Conservation (phyloP, 2,113 vertebrate genomes). For the Corythoichthys haematopterus region DNA sequence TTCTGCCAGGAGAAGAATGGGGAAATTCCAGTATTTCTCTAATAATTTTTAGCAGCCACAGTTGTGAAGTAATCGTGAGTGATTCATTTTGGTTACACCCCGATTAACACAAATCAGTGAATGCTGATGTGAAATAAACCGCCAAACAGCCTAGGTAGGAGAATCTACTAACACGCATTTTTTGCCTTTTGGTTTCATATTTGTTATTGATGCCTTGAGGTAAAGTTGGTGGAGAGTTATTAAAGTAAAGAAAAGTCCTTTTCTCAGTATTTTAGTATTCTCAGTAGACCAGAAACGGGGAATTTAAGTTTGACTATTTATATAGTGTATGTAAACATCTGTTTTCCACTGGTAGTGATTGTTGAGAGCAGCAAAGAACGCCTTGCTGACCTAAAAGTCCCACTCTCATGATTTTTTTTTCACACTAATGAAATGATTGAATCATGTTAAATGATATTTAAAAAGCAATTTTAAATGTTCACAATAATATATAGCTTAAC, state of each 20-base stretch:
- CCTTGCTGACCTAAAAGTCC: too few relatives aligned
- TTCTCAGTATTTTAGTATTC: too few relatives aligned
- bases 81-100: slow-evolving; percentile 16
- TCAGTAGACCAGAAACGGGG: too few relatives aligned
- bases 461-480: too few relatives aligned
- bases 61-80: not conserved
- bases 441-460: too few relatives aligned
- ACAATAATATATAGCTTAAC: too few relatives aligned
- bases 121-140: not conserved
- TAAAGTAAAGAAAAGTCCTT: not conserved
- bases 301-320: too few relatives aligned
- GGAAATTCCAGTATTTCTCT: slow-evolving; percentile 1
- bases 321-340: too few relatives aligned
- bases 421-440: too few relatives aligned
- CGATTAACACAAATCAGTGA: not conserved
- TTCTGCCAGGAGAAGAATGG: slow-evolving; percentile 7
- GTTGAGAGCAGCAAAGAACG: too few relatives aligned
- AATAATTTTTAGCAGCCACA: not conserved
- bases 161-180: not conserved
- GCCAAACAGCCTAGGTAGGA: not conserved
- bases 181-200: not conserved
- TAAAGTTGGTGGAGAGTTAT: not conserved
- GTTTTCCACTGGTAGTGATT: too few relatives aligned
- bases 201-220: not conserved
- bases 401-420: too few relatives aligned